phyloP scores from a whole-genome alignment of 2,888 invertebrate genomes.

The Arctia plantaginis region DNA sequence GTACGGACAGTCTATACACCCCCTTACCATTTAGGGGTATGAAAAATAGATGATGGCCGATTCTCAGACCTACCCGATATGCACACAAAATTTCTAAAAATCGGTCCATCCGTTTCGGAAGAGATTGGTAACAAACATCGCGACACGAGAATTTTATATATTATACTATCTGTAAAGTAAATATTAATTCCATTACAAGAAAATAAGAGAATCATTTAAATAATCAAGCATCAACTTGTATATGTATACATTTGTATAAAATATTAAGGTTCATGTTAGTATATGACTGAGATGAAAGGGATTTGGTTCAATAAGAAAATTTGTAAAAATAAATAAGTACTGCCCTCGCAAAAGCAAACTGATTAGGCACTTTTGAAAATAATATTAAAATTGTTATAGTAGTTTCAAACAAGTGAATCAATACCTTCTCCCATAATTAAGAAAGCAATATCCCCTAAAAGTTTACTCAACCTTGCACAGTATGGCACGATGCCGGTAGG shows the following conservation, averaged over 20 bases:
- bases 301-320: not conserved
- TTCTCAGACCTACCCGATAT: too few species aligned
- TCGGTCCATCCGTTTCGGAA: too few species aligned
- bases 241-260: not conserved
- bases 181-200: too few species aligned
- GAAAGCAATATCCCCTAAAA: constrained; percentile 56
- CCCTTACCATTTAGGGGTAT: too few species aligned
- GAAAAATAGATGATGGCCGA: too few species aligned
- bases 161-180: too few species aligned
- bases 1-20: too few species aligned
- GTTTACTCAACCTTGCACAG: constrained; percentile 61
- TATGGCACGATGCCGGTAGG: constrained; percentile 60
- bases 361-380: not conserved
- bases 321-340: not conserved
- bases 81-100: too few species aligned
- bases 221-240: too few species aligned
- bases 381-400: not conserved
- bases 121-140: too few species aligned
- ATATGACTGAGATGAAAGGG: not conserved
- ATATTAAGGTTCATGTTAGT: not conserved
- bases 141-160: too few species aligned
- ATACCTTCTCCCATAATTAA: constrained; percentile 56
- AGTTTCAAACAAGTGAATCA: constrained; percentile 37
- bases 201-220: too few species aligned
- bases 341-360: not conserved